Evolutionary conservation across 2,113 vertebrate genomes (phyloP), one percentile per base, ranked within the genome.

Genomic region (Microtus ochrogaster): DNA sequence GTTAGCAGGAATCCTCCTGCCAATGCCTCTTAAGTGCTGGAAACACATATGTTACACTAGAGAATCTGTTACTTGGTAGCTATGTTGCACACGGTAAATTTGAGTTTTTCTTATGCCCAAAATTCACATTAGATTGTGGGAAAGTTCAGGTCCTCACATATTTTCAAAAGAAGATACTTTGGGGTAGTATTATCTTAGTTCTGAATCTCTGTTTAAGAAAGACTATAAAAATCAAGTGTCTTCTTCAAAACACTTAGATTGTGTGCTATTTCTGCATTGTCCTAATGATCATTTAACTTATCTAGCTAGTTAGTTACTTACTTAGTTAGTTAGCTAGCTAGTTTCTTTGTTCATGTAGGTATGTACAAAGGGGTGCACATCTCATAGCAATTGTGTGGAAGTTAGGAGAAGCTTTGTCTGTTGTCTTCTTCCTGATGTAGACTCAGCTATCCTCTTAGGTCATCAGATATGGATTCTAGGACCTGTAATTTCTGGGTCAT

Each of bases 121-220:
- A 2, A 66, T 11, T 65, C 6, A 26, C 13, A 47, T 0, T 21
- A 4, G 72, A 52, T 2, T 49, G 1, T 19, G 7, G 0, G 26
- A n/a, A 21, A 47, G 4, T 14, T 76, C 4, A n/a, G 2, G 4
- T 16, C 6, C 3, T 83, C 47, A 28, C 52, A 55, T 66, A 44
- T 4, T 22, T 41, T 47, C n/a, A 77, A 16, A 44, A 66, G 58
- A 47, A 16, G 44, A 3, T 47, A 36, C 30, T 61, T 52, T 68
- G 9, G 2, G 14, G 21, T 76, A 74, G 19, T 44, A 73, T 36
- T 41, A n/a, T 68, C 30, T 58, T 30, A 58, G 3, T 12, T 36
- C 52, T 66, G 12, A 36, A 30, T 61, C 70, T 4, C 10, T 86
- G 21, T 86, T 90, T 86, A 78, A 82, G 8, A 82, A 72, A 81